These are phyloP conservation scores for Isichthys henryi DNA, from an alignment of 2,113 vertebrate species.

Conservation along the genomic window DNA sequence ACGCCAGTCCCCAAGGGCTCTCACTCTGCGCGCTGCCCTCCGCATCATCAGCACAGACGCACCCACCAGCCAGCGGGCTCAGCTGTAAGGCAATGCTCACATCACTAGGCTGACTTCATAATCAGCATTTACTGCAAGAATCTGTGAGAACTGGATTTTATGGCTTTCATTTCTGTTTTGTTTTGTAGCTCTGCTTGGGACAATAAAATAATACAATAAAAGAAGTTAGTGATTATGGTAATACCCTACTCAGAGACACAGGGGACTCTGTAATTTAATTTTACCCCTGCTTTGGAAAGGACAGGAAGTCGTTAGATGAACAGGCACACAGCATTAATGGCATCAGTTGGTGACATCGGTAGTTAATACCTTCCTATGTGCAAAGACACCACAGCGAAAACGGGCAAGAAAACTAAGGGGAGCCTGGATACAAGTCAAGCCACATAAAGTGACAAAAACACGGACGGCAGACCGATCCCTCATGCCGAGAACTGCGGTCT, in stretches of 20 bases:
- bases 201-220: not conserved
- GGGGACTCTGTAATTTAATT: not conserved
- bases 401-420: not conserved
- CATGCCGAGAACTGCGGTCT: not conserved
- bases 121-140: not conserved
- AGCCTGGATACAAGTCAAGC: not conserved
- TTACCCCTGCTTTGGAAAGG: not conserved
- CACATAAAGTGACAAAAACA: not conserved
- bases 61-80: not conserved
- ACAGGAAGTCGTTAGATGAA: not conserved
- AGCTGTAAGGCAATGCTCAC: not conserved
- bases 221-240: not conserved
- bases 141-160: not conserved
- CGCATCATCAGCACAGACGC: not conserved
- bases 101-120: not conserved
- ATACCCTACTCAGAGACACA: not conserved
- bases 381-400: not conserved
- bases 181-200: not conserved
- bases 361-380: not conserved
- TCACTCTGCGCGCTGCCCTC: not conserved
- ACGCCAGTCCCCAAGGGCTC: not conserved
- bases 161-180: not conserved
- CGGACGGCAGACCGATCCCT: not conserved
- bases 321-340: not conserved
- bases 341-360: not conserved